Base-by-base conservation (phyloP, 2,888 invertebrate species). In the Prenolepis imparis region DNA sequence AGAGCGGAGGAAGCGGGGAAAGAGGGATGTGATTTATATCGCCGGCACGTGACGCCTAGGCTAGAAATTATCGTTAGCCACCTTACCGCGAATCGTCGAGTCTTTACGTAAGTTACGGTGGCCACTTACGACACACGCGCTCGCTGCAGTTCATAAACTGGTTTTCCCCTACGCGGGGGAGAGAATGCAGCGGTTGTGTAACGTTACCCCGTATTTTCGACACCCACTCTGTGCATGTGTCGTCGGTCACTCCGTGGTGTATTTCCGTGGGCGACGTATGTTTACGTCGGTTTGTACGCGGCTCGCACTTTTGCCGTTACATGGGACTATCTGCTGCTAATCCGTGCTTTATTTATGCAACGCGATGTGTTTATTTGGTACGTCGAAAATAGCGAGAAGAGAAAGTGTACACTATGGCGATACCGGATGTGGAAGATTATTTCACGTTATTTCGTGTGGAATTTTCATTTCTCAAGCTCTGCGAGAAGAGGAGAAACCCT, bases 11-110 rank as follows among this genome's bases (percentile, higher is more conserved):
- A 59, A 77, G 55, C 57, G 82, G 52, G 32, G 80, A 73, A 48
- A 70, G 83, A 68, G 72, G 73, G 84, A 88, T 92, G 91, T 93
- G 93, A 94, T 94, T 94, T 93, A 94, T 94, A 93, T 93, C 91
- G 91, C 91, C 85, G 90, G 93, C 92, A 93, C 93, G 93, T 93
- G 94, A 93, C 92, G 93, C 91, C 88, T 28, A 28, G 83, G 90
- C 88, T 89, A 91, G 91, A 90, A 94, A 93, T 94, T 92, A 93
- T 93, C 93, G 92, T 94, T 93, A 92, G 92, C 90, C 89, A 89
- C 86, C 88, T 87, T 82, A 78, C 86, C 84, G 84, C 66, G 78
- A 52, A 72, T 86, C 72, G 68, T 86, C 82, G 70, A 67, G 66
- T 67, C 84, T 84, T 82, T 61, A 52, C 87, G 80, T 67, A 57